Evolutionary conservation across 2,888 invertebrate genomes (phyloP).

Genomic region (Lymantria monacha): DNA sequence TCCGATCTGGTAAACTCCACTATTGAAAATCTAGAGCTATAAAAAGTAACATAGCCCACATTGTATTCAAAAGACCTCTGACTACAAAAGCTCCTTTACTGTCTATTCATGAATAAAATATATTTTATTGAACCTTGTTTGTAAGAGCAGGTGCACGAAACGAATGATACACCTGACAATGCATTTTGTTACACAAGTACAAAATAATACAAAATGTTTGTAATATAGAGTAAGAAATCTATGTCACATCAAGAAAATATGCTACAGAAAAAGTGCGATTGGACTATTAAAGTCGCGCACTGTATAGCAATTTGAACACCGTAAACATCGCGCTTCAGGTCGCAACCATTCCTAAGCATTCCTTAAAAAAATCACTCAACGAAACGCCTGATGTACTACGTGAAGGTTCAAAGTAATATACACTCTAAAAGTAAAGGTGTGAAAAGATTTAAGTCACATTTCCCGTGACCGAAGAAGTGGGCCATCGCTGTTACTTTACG

Average conservation of each 20-base stretch:
- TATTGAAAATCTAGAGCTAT: no score
- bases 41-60: not conserved
- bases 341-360: conserved; percentile 65
- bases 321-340: conserved; percentile 68
- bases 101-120: conserved; percentile 38
- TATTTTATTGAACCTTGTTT: conserved; percentile 37
- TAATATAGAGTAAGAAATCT: no score
- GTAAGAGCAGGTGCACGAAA: conserved; percentile 25
- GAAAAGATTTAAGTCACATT: conserved; percentile 52
- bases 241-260: no score
- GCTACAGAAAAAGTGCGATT: conserved; percentile 10
- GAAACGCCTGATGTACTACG: conserved; percentile 43
- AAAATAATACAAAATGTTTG: not conserved
- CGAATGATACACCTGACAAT: not conserved
- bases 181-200: not conserved
- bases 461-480: conserved; percentile 60
- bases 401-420: conserved; percentile 49
- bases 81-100: conserved; percentile 8
- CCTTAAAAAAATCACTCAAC: conserved; percentile 39
- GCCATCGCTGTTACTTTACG: conserved; percentile 60
- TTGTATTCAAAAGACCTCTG: not conserved
- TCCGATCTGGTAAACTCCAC: no score
- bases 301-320: conserved; percentile 72
- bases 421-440: conserved; percentile 57
- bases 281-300: conserved; percentile 37